phyloP scores from a whole-genome alignment of 2,113 vertebrate genomes.

The Chroicocephalus ridibundus region DNA sequence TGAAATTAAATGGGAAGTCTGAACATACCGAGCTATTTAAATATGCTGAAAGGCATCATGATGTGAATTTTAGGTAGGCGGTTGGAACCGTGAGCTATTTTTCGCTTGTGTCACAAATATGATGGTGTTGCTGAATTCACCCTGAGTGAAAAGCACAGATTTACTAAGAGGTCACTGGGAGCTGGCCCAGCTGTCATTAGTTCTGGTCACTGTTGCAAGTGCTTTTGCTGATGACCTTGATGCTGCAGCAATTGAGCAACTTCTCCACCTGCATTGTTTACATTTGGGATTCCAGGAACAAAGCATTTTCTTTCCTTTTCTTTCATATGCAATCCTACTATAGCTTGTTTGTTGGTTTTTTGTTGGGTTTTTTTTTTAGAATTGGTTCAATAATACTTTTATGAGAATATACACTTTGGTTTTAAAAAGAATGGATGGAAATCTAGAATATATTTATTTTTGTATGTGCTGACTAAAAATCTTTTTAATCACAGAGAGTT shows the following conservation, averaged over 20 bases:
- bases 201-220: background rate
- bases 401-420: background rate
- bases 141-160: background rate
- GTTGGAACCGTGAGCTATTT: background rate
- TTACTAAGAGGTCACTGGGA: background rate
- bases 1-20: background rate
- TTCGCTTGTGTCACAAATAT: background rate
- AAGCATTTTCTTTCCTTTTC: background rate
- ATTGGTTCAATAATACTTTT: background rate
- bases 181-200: background rate
- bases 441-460: background rate
- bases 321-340: background rate
- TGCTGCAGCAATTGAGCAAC: background rate
- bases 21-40: background rate
- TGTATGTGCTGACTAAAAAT: background rate
- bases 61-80: background rate
- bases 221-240: background rate
- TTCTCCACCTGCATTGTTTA: background rate
- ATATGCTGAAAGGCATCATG: background rate
- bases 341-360: background rate
- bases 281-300: background rate
- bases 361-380: background rate
- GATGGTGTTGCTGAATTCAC: background rate
- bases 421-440: background rate
- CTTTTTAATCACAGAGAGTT: background rate